These are phyloP conservation scores for Botrylloides violaceus DNA, from an alignment of 23 tunicate species.

Conservation along the genomic window DNA sequence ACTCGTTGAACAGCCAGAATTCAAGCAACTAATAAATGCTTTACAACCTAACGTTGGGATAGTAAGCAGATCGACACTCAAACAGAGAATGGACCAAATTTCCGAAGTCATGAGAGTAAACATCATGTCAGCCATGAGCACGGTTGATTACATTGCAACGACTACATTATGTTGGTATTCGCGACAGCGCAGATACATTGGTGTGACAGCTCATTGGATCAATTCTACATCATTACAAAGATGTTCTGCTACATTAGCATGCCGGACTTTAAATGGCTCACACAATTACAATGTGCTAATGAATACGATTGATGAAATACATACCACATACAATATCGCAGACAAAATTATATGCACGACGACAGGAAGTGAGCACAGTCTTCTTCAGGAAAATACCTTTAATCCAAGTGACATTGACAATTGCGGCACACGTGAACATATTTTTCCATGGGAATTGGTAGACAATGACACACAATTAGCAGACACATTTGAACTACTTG, in stretches of 20 bases:
- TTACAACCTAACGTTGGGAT: not conserved
- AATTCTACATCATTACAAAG: conserved; percentile 17
- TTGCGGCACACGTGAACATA: conserved; percentile 9
- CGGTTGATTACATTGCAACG: not conserved
- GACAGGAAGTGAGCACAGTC: conserved; percentile 19
- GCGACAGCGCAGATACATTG: not conserved
- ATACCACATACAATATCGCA: conserved; percentile 16
- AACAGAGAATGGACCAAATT: not conserved
- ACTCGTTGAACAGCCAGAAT: not conserved
- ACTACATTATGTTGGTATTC: not conserved
- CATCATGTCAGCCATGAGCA: not conserved
- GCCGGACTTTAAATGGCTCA: conserved; percentile 17
- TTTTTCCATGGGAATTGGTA: not conserved
- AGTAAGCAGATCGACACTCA: not conserved
- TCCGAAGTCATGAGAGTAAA: not conserved
- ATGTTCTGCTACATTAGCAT: conserved; percentile 13
- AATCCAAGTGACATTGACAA: not conserved
- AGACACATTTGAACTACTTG: conserved; percentile 4
- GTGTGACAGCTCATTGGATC: conserved; percentile 16
- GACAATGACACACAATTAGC: not conserved
- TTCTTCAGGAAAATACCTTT: conserved; percentile 2
- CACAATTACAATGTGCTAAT: conserved; percentile 18
- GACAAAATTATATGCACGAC: conserved; percentile 12
- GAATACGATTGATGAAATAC: conserved; percentile 17
- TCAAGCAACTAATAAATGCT: not conserved